phyloP scores from a whole-genome alignment of 1,140 invertebrate genomes.

The Nymphalis io region DNA sequence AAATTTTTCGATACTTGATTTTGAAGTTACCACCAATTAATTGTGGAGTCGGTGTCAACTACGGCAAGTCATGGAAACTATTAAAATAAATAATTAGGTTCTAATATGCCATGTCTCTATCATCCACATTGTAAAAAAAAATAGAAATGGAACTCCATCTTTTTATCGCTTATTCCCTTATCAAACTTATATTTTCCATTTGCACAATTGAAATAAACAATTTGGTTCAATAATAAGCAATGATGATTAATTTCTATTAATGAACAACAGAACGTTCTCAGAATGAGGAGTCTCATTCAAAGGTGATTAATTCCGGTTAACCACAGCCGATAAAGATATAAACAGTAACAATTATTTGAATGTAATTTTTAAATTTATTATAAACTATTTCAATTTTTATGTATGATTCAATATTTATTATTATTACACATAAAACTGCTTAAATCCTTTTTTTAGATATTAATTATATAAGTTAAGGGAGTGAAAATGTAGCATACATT shows the following conservation, averaged over 20 bases:
- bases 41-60: no score
- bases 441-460: no score
- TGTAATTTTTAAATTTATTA: not conserved
- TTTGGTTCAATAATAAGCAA: slow-evolving; percentile 20
- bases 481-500: no score
- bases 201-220: not conserved
- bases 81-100: no score
- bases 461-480: not conserved
- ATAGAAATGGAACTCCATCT: no score
- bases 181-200: not conserved
- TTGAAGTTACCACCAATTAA: no score
- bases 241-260: slow-evolving; percentile 45
- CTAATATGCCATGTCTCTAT: no score
- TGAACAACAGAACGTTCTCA: slow-evolving; percentile 42
- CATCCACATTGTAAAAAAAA: no score
- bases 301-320: slow-evolving; percentile 54
- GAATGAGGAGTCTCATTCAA: slow-evolving; percentile 45
- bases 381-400: not conserved
- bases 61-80: no score
- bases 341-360: not conserved
- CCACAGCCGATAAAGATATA: slow-evolving; percentile 38
- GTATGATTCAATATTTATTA: not conserved
- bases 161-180: no score
- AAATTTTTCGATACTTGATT: no score
- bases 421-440: not conserved